Conservation (phyloP, 2,113 vertebrate genomes). For the Terrapene triunguis region DNA sequence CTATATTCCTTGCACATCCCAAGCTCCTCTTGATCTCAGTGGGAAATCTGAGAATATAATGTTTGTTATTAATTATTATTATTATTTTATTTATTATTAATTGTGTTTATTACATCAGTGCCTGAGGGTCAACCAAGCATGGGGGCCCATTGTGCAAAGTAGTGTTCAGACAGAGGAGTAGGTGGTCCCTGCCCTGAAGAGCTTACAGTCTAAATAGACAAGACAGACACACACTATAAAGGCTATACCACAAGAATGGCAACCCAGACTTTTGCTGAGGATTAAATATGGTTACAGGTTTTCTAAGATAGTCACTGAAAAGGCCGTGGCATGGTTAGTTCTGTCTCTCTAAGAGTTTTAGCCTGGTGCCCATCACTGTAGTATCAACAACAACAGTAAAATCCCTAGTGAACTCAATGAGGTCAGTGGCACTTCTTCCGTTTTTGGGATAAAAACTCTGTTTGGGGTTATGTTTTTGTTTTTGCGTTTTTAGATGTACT, state of each 20-base stretch:
- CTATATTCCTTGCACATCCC: neutral
- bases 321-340: neutral
- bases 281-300: neutral
- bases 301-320: neutral
- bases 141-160: neutral
- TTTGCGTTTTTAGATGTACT: neutral
- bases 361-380: rapidly evolving
- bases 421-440: neutral
- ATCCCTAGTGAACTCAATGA: neutral
- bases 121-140: neutral
- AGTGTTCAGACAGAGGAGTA: neutral
- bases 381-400: neutral
- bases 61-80: neutral
- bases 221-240: neutral
- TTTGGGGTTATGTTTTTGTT: neutral
- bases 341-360: rapidly evolving
- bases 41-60: neutral
- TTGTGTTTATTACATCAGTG: neutral
- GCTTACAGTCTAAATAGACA: neutral
- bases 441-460: neutral
- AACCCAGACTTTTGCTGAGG: neutral
- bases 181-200: neutral
- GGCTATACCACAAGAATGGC: neutral
- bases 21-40: neutral
- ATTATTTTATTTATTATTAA: neutral